Evolutionary conservation across 92 coral and sea anemone species (phyloP).

Genomic region (Phymanthus crucifer): DNA sequence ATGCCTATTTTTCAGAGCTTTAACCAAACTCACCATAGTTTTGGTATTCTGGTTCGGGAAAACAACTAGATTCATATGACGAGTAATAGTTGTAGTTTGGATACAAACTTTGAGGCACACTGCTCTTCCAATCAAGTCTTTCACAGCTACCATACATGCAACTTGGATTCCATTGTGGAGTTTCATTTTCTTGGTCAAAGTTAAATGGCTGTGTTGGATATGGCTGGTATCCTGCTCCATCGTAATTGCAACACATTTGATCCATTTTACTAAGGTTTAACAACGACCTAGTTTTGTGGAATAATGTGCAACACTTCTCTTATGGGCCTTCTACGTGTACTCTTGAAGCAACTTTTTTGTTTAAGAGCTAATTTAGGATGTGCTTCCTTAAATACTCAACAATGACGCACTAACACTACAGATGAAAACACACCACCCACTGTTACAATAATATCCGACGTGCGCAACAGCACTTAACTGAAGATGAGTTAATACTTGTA

Average conservation of each 20-base stretch:
- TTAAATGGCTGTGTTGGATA: not conserved
- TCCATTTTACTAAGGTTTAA: not conserved
- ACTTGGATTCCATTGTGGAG: constrained; percentile 25
- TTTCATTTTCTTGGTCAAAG: constrained; percentile 10
- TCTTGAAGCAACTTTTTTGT: not conserved
- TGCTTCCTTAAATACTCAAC: constrained; percentile 23
- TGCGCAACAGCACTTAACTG: constrained; percentile 24
- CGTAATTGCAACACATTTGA: not conserved
- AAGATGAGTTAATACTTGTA: constrained; percentile 24
- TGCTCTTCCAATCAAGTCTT: constrained; percentile 29
- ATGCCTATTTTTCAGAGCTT: not conserved
- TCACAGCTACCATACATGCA: constrained; percentile 40
- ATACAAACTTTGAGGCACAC: not conserved
- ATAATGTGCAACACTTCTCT: not conserved
- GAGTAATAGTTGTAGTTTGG: not conserved
- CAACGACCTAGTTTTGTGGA: not conserved
- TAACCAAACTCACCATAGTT: constrained; percentile 6
- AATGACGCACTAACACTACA: constrained; percentile 6
- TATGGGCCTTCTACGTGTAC: not conserved
- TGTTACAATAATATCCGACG: constrained; percentile 29
- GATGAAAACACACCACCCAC: constrained; percentile 27
- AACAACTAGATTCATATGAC: constrained; percentile 2
- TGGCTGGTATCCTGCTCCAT: not conserved
- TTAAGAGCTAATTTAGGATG: not conserved
- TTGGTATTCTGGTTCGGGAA: not conserved